A percentile compares a stretch with the other conserved stretches of the same genome.
Conservation (phyloP, 2,888 invertebrate genomes). For the Smittia aterrima region DNA sequence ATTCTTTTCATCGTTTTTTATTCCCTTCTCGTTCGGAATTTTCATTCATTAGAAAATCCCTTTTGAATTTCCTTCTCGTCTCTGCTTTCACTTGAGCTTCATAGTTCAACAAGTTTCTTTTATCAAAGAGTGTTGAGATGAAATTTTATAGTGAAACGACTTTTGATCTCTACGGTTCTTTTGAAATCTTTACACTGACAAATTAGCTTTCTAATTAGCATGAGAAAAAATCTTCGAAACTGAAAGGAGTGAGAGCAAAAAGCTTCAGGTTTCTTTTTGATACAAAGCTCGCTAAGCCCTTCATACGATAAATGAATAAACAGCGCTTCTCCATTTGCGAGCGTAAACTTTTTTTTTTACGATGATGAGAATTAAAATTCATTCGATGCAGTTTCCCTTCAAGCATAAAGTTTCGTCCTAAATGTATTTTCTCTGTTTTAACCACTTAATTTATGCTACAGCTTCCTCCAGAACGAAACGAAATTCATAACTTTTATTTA, state of each 20-base stretch:
- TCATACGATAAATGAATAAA: too few relatives aligned
- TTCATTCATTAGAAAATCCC: not conserved
- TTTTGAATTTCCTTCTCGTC: not conserved
- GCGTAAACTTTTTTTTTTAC: too few relatives aligned
- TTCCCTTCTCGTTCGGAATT: not conserved
- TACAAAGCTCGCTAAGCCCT: too few relatives aligned
- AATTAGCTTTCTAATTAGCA: not conserved
- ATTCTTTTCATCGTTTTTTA: not conserved
- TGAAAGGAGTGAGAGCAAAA: too few relatives aligned
- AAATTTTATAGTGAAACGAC: not conserved
- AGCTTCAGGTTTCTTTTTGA: too few relatives aligned
- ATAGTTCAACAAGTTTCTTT: conserved; percentile 7
- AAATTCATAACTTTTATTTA: conserved; percentile 18
- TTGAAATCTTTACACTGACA: conserved; percentile 1
- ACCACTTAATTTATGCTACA: conserved; percentile 4
- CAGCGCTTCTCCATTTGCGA: too few relatives aligned
- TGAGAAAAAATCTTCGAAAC: not conserved
- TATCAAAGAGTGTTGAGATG: not conserved
- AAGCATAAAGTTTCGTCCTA: too few relatives aligned
- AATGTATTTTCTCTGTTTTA: not conserved
- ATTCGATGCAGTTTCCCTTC: too few relatives aligned
- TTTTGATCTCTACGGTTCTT: not conserved
- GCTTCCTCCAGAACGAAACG: not conserved
- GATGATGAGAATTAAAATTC: too few relatives aligned
- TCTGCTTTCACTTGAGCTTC: conserved; percentile 3